Conservation (phyloP, 2,888 invertebrate species). For the Brachypalpus laphriformis region DNA sequence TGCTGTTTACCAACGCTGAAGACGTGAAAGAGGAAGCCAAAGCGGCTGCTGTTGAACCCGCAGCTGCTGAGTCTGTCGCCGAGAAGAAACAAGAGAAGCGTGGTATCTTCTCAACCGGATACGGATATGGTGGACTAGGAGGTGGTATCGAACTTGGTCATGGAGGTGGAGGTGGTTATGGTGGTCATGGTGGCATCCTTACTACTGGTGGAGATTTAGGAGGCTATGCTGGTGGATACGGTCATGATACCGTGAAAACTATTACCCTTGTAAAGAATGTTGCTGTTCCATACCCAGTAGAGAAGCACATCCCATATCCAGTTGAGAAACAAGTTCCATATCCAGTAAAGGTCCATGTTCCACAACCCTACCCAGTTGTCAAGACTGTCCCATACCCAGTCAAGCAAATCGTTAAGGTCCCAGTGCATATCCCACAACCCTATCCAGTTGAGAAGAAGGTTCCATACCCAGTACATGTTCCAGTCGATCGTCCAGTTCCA, state of each 20-base stretch:
- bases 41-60: constrained; percentile 76
- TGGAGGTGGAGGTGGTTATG: constrained; percentile 75
- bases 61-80: constrained; percentile 82
- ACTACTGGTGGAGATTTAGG: constrained; percentile 76
- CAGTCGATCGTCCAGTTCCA: constrained; percentile 90
- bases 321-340: constrained; percentile 89
- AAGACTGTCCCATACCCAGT: constrained; percentile 87
- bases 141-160: constrained; percentile 80
- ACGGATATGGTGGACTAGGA: constrained; percentile 81
- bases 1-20: constrained; percentile 85
- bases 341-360: constrained; percentile 87
- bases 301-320: constrained; percentile 87
- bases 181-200: constrained; percentile 77
- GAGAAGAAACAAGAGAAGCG: constrained; percentile 92
- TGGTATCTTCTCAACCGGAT: constrained; percentile 85
- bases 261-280: constrained; percentile 89
- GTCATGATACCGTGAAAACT: constrained; percentile 85
- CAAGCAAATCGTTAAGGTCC: constrained; percentile 89
- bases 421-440: constrained; percentile 88
- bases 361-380: constrained; percentile 87
- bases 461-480: constrained; percentile 86
- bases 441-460: constrained; percentile 86
- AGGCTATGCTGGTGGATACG: constrained; percentile 82
- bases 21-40: constrained; percentile 84
- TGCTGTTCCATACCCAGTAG: constrained; percentile 88